phyloP scores from a whole-genome alignment of 2,797 vertebrate species.

The Pseudotriccus pelzelni region DNA sequence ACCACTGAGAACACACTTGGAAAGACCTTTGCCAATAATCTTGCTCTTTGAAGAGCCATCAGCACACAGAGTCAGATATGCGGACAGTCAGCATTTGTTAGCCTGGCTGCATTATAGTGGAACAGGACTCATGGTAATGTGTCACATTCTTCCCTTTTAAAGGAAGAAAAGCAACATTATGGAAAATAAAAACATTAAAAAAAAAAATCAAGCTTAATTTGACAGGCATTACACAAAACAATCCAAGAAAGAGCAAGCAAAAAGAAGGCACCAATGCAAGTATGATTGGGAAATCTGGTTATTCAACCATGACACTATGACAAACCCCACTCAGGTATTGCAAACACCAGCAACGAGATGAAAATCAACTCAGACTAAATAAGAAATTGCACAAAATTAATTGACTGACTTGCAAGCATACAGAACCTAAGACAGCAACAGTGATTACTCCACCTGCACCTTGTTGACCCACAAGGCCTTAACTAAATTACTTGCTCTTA shows the following conservation, averaged over 20 bases:
- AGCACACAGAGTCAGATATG: neutral
- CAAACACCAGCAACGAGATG: neutral
- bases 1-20: neutral
- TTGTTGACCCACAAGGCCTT: neutral
- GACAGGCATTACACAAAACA: neutral
- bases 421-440: neutral
- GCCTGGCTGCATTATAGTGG: rapidly evolving
- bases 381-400: neutral
- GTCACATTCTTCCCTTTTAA: neutral
- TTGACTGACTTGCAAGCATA: neutral
- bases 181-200: neutral
- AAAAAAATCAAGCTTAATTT: neutral
- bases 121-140: rapidly evolving
- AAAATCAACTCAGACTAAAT: neutral
- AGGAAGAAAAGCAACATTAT: neutral
- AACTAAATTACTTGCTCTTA: neutral
- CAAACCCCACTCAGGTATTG: neutral
- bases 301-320: neutral
- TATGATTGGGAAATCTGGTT: neutral
- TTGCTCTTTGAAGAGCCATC: neutral
- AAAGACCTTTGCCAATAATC: neutral
- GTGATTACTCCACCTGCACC: neutral
- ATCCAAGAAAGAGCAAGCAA: neutral
- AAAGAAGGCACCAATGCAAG: neutral
- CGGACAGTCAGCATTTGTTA: neutral